Evolutionary conservation across 2,113 vertebrate species (phyloP).

Genomic region (Seriola aureovittata): DNA sequence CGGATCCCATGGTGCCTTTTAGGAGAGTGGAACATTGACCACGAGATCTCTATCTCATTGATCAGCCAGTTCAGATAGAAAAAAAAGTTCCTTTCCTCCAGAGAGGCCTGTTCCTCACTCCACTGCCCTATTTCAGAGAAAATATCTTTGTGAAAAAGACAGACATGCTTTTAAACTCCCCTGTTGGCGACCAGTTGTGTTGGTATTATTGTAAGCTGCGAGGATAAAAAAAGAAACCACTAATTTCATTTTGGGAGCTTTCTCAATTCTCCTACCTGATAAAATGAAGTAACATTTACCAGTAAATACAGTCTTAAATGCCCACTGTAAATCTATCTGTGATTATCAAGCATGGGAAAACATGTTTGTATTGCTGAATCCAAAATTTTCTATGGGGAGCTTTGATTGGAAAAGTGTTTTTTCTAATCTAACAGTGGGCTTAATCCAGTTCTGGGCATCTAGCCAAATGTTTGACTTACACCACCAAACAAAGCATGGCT

Average conservation of each 20-base stretch:
- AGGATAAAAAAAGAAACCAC: constrained; percentile 1
- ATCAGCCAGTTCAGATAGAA: constrained; percentile 66
- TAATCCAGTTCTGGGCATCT: constrained; percentile 62
- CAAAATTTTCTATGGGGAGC: not conserved
- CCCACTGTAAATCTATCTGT: not conserved
- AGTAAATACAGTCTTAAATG: not conserved
- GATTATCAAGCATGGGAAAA: constrained; percentile 28
- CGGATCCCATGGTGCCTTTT: constrained; percentile 74
- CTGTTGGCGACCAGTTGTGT: not conserved
- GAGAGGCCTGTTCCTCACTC: constrained; percentile 49
- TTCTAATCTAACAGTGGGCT: constrained; percentile 32
- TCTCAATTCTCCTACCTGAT: constrained; percentile 6
- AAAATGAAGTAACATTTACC: constrained; percentile 11
- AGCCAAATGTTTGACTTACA: constrained; percentile 65
- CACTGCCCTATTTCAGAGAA: constrained; percentile 40
- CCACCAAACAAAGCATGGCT: constrained; percentile 47
- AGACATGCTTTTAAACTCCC: constrained; percentile 20
- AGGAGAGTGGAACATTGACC: constrained; percentile 78
- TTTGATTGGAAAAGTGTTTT: constrained; percentile 36
- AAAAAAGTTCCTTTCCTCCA: constrained; percentile 55
- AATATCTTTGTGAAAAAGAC: constrained; percentile 28
- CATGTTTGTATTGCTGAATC: constrained; percentile 16
- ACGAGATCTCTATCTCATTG: constrained; percentile 78
- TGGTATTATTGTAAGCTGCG: constrained; percentile 4
- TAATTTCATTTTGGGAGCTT: constrained; percentile 30